A percentile compares a stretch with the other conserved stretches of the same genome.
phyloP scores from a whole-genome alignment of 2,797 vertebrate genomes.

The Molothrus aeneus region DNA sequence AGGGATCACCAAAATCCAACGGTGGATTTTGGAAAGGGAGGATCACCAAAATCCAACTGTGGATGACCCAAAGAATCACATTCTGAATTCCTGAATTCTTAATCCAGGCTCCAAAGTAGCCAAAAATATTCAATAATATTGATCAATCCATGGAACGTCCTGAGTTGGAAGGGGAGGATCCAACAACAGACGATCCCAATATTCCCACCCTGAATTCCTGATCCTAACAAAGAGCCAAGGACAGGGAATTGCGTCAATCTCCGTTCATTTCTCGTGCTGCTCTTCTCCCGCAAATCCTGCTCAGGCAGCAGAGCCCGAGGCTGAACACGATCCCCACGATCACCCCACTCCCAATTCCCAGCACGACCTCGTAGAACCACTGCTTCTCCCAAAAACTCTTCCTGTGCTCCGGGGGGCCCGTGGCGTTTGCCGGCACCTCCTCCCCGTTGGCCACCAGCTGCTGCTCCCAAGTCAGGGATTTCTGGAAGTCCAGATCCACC shows the following conservation, averaged over 20 bases:
- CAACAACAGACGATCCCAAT: accelerated
- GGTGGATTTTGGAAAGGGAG: accelerated
- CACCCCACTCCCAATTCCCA: conserved; percentile 31
- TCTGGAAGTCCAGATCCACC: conserved; percentile 78
- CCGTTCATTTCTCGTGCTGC: background rate
- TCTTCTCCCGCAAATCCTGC: background rate
- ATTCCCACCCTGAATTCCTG: background rate
- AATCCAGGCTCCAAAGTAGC: too few species aligned
- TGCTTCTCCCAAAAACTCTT: accelerated
- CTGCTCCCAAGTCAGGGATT: conserved; percentile 68
- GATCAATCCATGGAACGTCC: background rate
- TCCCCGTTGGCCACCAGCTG: background rate
- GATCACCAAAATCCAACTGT: background rate
- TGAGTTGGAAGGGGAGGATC: background rate
- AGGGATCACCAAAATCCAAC: background rate
- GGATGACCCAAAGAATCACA: accelerated
- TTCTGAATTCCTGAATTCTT: too few species aligned
- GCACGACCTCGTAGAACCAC: background rate
- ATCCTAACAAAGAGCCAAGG: background rate
- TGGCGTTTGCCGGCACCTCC: background rate
- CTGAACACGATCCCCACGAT: background rate
- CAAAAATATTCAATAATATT: too few species aligned
- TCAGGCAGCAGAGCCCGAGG: background rate
- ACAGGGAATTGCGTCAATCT: background rate
- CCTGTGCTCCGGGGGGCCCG: accelerated